Evolutionary conservation across 2,797 vertebrate genomes (phyloP), one percentile per base, ranked within the genome.

Genomic region (Pampus argenteus): DNA sequence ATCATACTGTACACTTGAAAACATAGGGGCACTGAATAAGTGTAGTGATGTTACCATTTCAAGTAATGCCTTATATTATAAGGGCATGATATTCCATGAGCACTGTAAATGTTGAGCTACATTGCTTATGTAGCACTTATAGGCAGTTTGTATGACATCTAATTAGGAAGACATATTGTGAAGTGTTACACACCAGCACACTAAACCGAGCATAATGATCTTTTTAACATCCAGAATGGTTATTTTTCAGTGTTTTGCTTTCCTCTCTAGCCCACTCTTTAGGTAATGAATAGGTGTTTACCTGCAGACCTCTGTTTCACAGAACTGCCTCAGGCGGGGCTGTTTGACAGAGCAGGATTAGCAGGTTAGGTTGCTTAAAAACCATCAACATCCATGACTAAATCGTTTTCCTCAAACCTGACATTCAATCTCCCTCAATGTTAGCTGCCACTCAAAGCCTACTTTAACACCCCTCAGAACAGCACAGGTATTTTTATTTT

Each of bases 21-120:
- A 74, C 29, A 14, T 36, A n/a, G 55, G 36, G 23, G 51, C 2
- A 8, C 55, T 66, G 55, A 66, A 50, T 71, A 86, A 82, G 81
- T 85, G 78, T 76, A 56, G 59, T 51, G 68, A 74, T 82, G 74
- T 91, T 81, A 83, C 77, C 74, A 74, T 89, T 86, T 88, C 66
- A 66, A 79, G 61, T 73, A 63, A 88, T 79, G 88, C 83, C 90
- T 89, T 91, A 66, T 20, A 58, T 85, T 72, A 65, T 18, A 66
- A 81, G 83, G 87, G 79, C 87, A 79, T 83, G 55, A 76, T 91
- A 90, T 93, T 91, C 88, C 82, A 85, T 61, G 70, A 87, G 71
- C 76, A 73, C 85, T 82, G 83, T 84, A 84, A 79, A 78, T 86
- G 82, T 87, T 81, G 74, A 71, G 71, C 81, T 85, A 71, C 34